Conservation (phyloP, 2,797 vertebrate genomes). For the Gadopsis bispinosus region DNA sequence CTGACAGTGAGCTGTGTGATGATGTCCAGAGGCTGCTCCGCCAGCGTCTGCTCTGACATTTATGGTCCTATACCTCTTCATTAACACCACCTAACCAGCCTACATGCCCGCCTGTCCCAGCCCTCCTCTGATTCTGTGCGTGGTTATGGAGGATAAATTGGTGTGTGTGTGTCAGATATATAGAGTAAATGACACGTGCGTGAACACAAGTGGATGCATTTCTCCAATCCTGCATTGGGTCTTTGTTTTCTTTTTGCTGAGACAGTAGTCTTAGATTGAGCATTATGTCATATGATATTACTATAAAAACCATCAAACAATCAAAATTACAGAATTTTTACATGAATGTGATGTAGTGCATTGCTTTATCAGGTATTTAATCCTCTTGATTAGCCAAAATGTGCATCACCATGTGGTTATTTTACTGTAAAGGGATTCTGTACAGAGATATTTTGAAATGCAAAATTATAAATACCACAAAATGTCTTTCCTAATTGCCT, state of each 20-base stretch:
- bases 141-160: conserved; percentile 61
- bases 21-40: conserved; percentile 87
- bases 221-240: background rate
- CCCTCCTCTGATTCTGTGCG: conserved; percentile 67
- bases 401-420: background rate
- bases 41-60: conserved; percentile 90
- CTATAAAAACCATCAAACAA: background rate
- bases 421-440: background rate
- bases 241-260: conserved; percentile 4
- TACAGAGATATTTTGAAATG: background rate
- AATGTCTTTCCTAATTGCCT: background rate
- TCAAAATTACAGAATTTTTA: background rate
- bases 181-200: background rate
- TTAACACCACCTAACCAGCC: conserved; percentile 91
- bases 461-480: background rate
- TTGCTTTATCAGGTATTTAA: background rate
- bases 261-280: background rate
- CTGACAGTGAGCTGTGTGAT: conserved; percentile 86
- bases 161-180: conserved; percentile 31
- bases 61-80: conserved; percentile 91
- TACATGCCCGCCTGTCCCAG: conserved; percentile 73
- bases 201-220: conserved; percentile 26
- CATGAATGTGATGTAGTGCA: background rate
- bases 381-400: background rate
- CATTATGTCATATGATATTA: background rate